Evolutionary conservation across 2,888 invertebrate species (phyloP).

Genomic region (Drosophila seclusa): DNA sequence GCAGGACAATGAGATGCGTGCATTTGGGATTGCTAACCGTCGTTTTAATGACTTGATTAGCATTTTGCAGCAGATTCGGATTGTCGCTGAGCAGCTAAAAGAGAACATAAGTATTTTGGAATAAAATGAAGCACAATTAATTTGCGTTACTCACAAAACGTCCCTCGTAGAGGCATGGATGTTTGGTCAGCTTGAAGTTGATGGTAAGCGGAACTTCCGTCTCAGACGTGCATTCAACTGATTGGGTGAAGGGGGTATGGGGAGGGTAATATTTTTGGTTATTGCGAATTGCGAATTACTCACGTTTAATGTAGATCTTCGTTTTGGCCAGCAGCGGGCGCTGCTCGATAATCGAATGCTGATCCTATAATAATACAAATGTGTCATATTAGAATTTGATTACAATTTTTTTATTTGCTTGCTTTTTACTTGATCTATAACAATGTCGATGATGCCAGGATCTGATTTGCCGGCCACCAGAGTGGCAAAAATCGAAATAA

Average conservation of each 20-base stretch:
- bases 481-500: constrained; percentile 34
- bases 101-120: neutral
- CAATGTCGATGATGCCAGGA: constrained; percentile 56
- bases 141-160: constrained; percentile 60
- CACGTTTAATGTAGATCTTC: constrained; percentile 89
- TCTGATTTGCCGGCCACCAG: constrained; percentile 57
- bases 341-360: constrained; percentile 72
- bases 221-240: constrained; percentile 84
- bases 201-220: constrained; percentile 84
- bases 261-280: constrained; percentile 33
- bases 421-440: constrained; percentile 55
- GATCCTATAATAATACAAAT: constrained; percentile 51
- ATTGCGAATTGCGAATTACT: constrained; percentile 82
- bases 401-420: constrained; percentile 29
- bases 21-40: constrained; percentile 51
- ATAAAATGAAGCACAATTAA: no score
- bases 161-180: constrained; percentile 87
- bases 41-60: constrained; percentile 51
- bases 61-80: constrained; percentile 41
- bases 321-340: constrained; percentile 90
- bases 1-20: constrained; percentile 46
- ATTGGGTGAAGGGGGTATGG: neutral
- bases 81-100: constrained; percentile 51
- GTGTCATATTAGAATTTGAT: neutral
- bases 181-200: constrained; percentile 86